These are phyloP conservation scores for Blastomussa wellsi DNA, from an alignment of 92 coral and sea anemone species.

Conservation along the genomic window DNA sequence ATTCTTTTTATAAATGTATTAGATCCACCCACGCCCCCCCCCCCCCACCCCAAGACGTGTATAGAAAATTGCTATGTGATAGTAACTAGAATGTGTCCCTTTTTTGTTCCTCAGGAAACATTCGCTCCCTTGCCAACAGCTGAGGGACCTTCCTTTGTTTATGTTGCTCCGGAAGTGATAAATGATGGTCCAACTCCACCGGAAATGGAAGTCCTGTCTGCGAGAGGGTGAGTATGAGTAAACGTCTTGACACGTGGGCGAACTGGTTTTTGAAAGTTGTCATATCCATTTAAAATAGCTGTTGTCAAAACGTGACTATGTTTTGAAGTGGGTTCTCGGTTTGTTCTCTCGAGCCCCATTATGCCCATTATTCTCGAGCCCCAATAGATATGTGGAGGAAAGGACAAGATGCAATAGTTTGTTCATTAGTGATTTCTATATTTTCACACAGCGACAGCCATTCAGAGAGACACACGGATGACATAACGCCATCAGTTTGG, in stretches of 20 bases:
- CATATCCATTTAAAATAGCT: background rate
- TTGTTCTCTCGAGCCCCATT: too few species aligned
- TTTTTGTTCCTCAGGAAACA: constrained; percentile 51
- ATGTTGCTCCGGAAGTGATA: constrained; percentile 55
- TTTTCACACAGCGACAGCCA: background rate
- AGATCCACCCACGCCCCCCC: too few species aligned
- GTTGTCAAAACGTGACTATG: background rate
- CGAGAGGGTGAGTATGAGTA: constrained; percentile 78
- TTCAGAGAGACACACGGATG: background rate
- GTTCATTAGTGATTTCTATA: too few species aligned
- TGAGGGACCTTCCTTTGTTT: constrained; percentile 65
- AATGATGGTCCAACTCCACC: constrained; percentile 72
- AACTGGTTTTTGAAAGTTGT: background rate
- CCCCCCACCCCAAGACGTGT: too few species aligned
- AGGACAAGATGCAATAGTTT: too few species aligned
- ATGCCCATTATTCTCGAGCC: too few species aligned
- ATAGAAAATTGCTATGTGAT: too few species aligned
- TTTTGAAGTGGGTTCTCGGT: background rate
- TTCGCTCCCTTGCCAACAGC: constrained; percentile 60
- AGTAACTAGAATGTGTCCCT: background rate
- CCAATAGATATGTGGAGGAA: too few species aligned
- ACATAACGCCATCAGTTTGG: background rate
- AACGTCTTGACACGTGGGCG: background rate
- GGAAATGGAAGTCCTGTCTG: constrained; percentile 62
- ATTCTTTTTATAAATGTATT: too few species aligned